Evolutionary conservation across 2,113 vertebrate species (phyloP).

Genomic region (Microcebus murinus): DNA sequence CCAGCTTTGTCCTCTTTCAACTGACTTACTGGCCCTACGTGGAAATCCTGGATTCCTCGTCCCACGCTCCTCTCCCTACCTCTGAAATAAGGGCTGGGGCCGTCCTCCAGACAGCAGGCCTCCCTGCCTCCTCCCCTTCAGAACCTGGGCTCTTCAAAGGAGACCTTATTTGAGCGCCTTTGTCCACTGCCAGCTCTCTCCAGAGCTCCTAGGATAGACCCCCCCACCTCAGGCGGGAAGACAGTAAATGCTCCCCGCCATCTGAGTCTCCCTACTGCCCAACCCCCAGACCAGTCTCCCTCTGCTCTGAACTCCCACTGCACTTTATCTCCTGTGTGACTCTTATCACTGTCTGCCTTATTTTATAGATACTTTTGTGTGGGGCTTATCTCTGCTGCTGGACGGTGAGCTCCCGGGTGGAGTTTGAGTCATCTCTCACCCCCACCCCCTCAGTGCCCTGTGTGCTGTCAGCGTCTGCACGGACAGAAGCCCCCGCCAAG

Average conservation of each 20-base stretch:
- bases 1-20: not conserved
- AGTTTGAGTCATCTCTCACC: not conserved
- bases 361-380: slow-evolving; percentile 37
- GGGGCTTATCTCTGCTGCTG: not conserved
- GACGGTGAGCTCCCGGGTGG: not conserved
- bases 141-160: not conserved
- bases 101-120: not conserved
- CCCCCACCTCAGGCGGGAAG: not conserved
- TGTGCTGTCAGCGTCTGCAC: not conserved
- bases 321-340: not conserved
- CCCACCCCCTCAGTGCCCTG: not conserved
- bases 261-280: not conserved
- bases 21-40: not conserved
- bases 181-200: not conserved
- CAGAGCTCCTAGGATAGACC: not conserved
- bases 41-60: not conserved
- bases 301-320: not conserved
- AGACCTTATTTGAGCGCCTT: not conserved
- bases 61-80: not conserved
- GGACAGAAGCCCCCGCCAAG: not conserved
- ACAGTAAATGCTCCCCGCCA: not conserved
- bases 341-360: not conserved
- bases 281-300: not conserved
- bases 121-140: not conserved
- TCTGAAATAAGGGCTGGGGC: not conserved